A percentile compares a stretch with the other conserved stretches of the same genome.
phyloP scores from a whole-genome alignment of 2,113 vertebrate genomes.

The Oreochromis tanganicae region DNA sequence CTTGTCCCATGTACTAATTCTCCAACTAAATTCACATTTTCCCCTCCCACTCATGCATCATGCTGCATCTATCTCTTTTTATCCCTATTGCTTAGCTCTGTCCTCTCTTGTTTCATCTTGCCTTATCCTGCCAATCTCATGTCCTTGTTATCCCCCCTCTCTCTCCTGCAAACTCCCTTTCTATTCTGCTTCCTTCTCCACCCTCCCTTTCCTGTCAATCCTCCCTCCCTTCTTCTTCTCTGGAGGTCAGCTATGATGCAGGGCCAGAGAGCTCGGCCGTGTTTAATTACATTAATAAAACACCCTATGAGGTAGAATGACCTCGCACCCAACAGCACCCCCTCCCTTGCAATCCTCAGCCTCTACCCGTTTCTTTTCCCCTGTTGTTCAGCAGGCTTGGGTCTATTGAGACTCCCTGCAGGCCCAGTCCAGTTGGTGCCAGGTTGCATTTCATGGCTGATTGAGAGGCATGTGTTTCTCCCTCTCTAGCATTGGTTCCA shows the following conservation, averaged over 20 bases:
- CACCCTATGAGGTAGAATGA: conserved; percentile 65
- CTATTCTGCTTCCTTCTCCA: neutral
- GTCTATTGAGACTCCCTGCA: conserved; percentile 51
- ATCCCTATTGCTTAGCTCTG: conserved; percentile 39
- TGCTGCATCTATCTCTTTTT: conserved; percentile 43
- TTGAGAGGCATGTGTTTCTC: conserved; percentile 59
- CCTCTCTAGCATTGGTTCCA: conserved; percentile 40
- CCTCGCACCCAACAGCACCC: conserved; percentile 47
- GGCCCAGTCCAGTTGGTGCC: conserved; percentile 53
- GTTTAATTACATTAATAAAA: conserved; percentile 76
- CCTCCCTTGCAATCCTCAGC: conserved; percentile 7
- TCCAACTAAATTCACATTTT: conserved; percentile 34
- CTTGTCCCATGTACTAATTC: conserved; percentile 35
- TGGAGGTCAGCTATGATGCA: conserved; percentile 65
- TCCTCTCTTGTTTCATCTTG: conserved; percentile 54
- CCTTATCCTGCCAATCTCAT: conserved; percentile 56
- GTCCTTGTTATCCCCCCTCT: conserved; percentile 55
- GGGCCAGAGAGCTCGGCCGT: conserved; percentile 56
- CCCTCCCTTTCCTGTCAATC: neutral
- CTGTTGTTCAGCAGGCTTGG: conserved; percentile 24
- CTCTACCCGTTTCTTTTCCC: neutral
- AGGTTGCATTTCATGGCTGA: conserved; percentile 69
- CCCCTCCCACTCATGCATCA: conserved; percentile 38
- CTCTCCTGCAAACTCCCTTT: neutral
- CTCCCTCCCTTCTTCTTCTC: conserved; percentile 15